Conservation (phyloP, 2,797 vertebrate genomes). For the Pygocentrus nattereri region DNA sequence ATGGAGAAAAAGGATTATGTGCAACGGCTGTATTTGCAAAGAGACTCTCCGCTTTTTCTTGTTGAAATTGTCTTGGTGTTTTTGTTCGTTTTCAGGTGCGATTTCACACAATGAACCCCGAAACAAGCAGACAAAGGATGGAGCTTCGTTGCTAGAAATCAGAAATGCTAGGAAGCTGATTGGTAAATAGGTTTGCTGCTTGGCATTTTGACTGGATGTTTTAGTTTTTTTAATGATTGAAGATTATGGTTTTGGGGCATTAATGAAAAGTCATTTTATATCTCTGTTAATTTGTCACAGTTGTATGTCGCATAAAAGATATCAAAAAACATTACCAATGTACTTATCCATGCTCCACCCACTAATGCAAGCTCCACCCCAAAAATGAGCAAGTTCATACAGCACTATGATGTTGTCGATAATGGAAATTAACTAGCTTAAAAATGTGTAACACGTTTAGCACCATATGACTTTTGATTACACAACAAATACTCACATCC, state of each 20-base stretch:
- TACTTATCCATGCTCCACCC: background rate
- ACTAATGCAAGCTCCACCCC: background rate
- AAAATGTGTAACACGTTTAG: too few species aligned
- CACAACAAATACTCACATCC: too few species aligned
- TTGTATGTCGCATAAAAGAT: too few species aligned
- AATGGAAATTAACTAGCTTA: too few species aligned
- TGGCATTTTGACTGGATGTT: background rate
- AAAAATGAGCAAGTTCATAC: too few species aligned
- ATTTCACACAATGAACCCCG: constrained; percentile 68
- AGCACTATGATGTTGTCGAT: too few species aligned
- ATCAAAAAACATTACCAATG: too few species aligned
- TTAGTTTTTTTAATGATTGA: background rate
- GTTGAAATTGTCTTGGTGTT: constrained; percentile 69
- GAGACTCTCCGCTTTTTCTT: constrained; percentile 56
- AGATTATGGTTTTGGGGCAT: background rate
- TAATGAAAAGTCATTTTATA: background rate
- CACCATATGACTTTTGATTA: too few species aligned
- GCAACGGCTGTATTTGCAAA: constrained; percentile 61
- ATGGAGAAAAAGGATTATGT: constrained; percentile 70
- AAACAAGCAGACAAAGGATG: constrained; percentile 33
- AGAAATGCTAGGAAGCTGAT: constrained; percentile 12
- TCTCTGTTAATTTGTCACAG: too few species aligned
- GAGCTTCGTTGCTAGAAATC: constrained; percentile 37
- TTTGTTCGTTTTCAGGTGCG: constrained; percentile 64
- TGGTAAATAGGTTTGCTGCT: too few species aligned